Evolutionary conservation across 2,113 vertebrate species (phyloP).

Genomic region (Prochilodus magdalenae): DNA sequence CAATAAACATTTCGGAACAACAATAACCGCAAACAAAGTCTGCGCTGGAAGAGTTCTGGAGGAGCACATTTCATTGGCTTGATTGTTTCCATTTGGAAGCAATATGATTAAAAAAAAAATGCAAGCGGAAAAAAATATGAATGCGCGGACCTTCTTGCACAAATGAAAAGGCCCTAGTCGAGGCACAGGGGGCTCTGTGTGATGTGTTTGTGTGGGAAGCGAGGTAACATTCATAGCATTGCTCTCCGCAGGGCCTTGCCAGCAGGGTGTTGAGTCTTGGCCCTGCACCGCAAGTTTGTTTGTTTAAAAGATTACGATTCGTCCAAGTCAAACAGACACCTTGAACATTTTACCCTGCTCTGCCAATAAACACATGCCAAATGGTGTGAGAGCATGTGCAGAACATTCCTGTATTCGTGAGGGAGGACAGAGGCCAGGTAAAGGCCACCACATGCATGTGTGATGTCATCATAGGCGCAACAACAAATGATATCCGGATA

Average conservation of each 20-base stretch:
- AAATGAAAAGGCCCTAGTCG: conserved; percentile 44
- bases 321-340: conserved; percentile 57
- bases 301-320: conserved; percentile 61
- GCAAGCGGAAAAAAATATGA: conserved; percentile 46
- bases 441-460: conserved; percentile 58
- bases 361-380: conserved; percentile 60
- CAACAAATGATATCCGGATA: conserved; percentile 59
- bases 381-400: conserved; percentile 43
- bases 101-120: conserved; percentile 38
- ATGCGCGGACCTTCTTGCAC: conserved; percentile 19
- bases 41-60: conserved; percentile 33
- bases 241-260: conserved; percentile 35
- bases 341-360: conserved; percentile 56
- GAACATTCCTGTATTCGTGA: conserved; percentile 42
- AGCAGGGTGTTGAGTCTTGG: conserved; percentile 49
- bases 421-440: conserved; percentile 39
- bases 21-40: conserved; percentile 50
- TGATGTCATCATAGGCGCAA: conserved; percentile 50
- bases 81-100: conserved; percentile 64
- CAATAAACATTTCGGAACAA: conserved; percentile 70
- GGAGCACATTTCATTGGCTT: conserved; percentile 51
- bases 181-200: conserved; percentile 24
- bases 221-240: conserved; percentile 45
- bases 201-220: conserved; percentile 46
- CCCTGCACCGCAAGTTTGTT: conserved; percentile 51